Evolutionary conservation across 2,797 vertebrate species (phyloP), one percentile per base, ranked within the genome.

Genomic region (Anguilla obscura): DNA sequence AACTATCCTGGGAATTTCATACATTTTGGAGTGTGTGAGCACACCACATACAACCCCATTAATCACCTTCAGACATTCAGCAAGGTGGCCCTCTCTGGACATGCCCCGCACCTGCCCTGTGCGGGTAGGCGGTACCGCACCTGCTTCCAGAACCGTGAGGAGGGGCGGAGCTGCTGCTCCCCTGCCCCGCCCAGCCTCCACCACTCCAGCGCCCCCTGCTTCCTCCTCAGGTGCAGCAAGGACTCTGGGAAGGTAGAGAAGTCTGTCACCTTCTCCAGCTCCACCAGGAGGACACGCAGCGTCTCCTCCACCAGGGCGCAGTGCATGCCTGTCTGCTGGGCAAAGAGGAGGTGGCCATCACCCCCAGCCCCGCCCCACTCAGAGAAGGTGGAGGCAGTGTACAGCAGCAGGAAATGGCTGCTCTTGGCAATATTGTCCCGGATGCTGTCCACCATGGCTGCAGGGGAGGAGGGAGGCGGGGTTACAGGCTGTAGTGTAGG

Each of bases 401-500:
- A 97, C 89, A 99, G 90, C 87, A 99, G 93, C 3, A 99, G 96
- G 71, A 99, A 91, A 56, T 97, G 95, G 86, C 97, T 97, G 85
- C 98, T 98, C 92, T 95, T 95, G 87, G 82, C 95, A n/a, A 99
- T 94, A 69, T 96, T 97, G 89, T 97, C 96, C 86, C 97, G 95
- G 33, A 96, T 94, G 0, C 96, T 87, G 3, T 96, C 96, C 58
- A 96, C 90, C 1, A 95, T 56, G 86, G 97, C 98, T 99, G 94
- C 56, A 92, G 90, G 92, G 88, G 79, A 7, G 24, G 83, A 0
- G 9, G 27, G 36, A 36, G 36, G 36, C 36, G 1, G 36, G 56
- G 16, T 58, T 14, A 14, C 56, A 58, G 10, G 7, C 6, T 54
- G 12, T 54, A 54, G 6, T 14, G 52, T 14, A 14, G 6, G 52